Percentiles rank a stretch among this genome's conserved stretches.
These are phyloP conservation scores for Atethmia centrago DNA, from an alignment of 2,888 invertebrate species.

Conservation along the genomic window DNA sequence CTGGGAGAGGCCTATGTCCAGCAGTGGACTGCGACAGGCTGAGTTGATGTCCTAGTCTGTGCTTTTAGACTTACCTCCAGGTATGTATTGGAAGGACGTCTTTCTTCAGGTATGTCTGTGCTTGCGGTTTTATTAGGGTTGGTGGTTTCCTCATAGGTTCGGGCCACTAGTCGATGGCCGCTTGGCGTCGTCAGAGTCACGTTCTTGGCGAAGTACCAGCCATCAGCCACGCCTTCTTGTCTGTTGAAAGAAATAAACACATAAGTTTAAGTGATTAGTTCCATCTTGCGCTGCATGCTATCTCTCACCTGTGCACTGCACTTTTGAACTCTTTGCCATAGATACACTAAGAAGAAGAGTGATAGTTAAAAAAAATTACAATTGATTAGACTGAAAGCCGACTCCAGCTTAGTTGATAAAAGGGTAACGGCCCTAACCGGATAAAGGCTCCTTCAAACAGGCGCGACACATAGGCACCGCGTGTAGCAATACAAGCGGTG, in stretches of 20 bases:
- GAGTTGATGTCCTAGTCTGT: not conserved
- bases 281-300: not conserved
- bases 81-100: slow-evolving; percentile 62
- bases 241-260: slow-evolving; percentile 69
- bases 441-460: too few species aligned
- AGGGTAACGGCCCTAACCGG: not conserved
- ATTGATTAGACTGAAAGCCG: not conserved
- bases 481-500: too few species aligned
- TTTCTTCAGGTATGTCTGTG: slow-evolving; percentile 83
- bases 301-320: not conserved
- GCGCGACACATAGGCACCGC: too few species aligned
- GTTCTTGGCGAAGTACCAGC: slow-evolving; percentile 90
- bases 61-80: slow-evolving; percentile 46
- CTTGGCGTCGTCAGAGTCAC: slow-evolving; percentile 90
- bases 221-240: slow-evolving; percentile 92
- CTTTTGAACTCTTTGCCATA: not conserved
- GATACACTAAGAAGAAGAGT: not conserved
- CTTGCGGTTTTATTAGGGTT: slow-evolving; percentile 84
- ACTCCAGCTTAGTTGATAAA: not conserved
- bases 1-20: too few species aligned
- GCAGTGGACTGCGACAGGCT: too few species aligned
- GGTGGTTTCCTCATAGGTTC: slow-evolving; percentile 91
- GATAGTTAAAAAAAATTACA: not conserved
- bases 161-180: slow-evolving; percentile 84
- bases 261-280: not conserved